Base-by-base conservation (phyloP, 2,113 vertebrate genomes). In the Sorex araneus region DNA sequence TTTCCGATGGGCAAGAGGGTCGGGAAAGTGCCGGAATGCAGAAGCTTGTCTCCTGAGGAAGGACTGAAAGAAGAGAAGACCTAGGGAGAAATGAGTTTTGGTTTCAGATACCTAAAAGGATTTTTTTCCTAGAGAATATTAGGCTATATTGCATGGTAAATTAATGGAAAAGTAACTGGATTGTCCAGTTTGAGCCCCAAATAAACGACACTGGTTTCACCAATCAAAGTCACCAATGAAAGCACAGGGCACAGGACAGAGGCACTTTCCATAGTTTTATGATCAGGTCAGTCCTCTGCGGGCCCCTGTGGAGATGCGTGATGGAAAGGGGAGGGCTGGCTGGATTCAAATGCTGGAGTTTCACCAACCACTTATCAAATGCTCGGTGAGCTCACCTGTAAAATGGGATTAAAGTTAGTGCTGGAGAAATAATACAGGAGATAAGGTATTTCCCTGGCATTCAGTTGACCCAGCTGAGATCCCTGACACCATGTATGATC, bases 1-100 rank as follows among this genome's bases (percentile, higher is more conserved):
- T 74, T 87, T 90, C 85, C 88, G 92, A 74, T 69, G 75, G 64
- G 84, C 91, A 77, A 93, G 66, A 60, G 19, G 18, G 45, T 87
- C 2, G 7, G 67, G 60, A 78, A 89, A 78, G 78, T 74, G 16
- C 70, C 21, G 9, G 85, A 87, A 90, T 70, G 40, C 82, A 43
- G 71, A 90, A 92, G 40, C 50, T 12, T 47, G 50, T 69, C 71
- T 79, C 91, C 9, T 2, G 85, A 81, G 12, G 10, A 84, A 81
- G 43, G 67, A 8, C 85, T 30, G n/a, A 79, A 80, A 93, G 64
- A 82, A 69, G 71, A 84, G 19, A 84, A 81, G 71, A 81, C 10
- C 47, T 78, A 25, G 60, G 50, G 43, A 86, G 50, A 83, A 86
- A 25, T 86, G 45, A 79, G 74, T 47, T 43, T 30, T 79, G 60